Conservation (phyloP, 2,888 invertebrate genomes). For the Andrena trimmerana region DNA sequence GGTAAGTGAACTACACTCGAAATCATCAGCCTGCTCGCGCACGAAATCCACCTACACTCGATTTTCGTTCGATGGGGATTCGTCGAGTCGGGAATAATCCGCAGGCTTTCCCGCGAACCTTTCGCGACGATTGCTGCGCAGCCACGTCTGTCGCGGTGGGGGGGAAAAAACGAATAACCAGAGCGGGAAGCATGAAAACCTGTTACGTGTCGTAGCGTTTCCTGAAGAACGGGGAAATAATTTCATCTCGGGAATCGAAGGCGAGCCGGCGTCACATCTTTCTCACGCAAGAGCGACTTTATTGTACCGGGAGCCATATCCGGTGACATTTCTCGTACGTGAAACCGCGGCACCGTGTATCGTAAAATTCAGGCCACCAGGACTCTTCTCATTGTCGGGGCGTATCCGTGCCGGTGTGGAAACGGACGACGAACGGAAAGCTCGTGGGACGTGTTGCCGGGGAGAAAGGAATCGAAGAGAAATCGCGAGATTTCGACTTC, state of each 20-base stretch:
- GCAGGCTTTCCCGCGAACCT: neutral
- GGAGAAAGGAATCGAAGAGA: conserved; percentile 22
- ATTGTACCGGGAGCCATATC: conserved; percentile 36
- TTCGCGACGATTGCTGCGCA: conserved; percentile 21
- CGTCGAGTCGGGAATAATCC: conserved; percentile 27
- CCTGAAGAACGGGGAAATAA: conserved; percentile 28
- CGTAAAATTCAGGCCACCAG: conserved; percentile 58
- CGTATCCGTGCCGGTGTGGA: conserved; percentile 58
- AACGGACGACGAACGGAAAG: conserved; percentile 57
- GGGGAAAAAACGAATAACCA: neutral
- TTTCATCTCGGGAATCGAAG: conserved; percentile 38
- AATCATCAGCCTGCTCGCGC: conserved; percentile 28
- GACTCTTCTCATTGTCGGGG: conserved; percentile 44
- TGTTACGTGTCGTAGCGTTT: conserved; percentile 4
- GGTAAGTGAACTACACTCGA: neutral
- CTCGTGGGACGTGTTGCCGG: conserved; percentile 51
- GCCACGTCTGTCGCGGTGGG: neutral
- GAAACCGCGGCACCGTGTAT: conserved; percentile 30
- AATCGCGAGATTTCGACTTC: conserved; percentile 19
- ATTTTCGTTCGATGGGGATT: conserved; percentile 11
- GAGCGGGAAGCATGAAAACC: neutral
- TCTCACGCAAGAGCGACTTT: conserved; percentile 29
- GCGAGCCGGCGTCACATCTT: neutral
- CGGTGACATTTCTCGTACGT: conserved; percentile 24
- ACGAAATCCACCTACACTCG: conserved; percentile 4